Conservation (phyloP, 2,888 invertebrate species). For the Leptura quadrifasciata region DNA sequence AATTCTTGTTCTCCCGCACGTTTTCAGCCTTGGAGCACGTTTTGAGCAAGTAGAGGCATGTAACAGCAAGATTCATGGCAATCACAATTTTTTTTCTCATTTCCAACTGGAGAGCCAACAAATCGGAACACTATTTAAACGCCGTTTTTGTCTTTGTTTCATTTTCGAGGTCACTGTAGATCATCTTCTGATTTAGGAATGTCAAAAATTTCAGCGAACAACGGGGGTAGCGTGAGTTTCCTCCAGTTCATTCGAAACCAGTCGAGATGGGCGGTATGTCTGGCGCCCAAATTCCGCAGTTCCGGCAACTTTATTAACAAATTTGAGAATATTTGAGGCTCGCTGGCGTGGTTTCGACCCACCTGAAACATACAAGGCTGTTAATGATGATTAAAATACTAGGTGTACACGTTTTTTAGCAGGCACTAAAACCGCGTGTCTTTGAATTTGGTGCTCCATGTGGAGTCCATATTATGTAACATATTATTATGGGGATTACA, state of each 20-base stretch:
- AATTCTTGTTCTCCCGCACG: slow-evolving; percentile 54
- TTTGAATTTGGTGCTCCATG: not conserved
- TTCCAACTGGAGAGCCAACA: slow-evolving; percentile 53
- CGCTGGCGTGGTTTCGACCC: slow-evolving; percentile 78
- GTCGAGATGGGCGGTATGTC: slow-evolving; percentile 88
- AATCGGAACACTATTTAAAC: slow-evolving; percentile 44
- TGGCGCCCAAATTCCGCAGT: slow-evolving; percentile 85
- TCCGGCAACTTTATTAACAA: slow-evolving; percentile 82
- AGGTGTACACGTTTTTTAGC: too few species aligned
- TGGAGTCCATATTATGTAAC: not conserved
- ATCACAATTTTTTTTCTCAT: slow-evolving; percentile 54
- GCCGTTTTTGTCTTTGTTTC: slow-evolving; percentile 40
- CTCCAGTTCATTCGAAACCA: slow-evolving; percentile 96
- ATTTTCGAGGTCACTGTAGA: slow-evolving; percentile 69
- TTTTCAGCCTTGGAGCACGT: slow-evolving; percentile 62
- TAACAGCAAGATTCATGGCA: slow-evolving; percentile 60
- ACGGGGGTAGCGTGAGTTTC: slow-evolving; percentile 88
- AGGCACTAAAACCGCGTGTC: not conserved
- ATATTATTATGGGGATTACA: too few species aligned
- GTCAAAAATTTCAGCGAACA: slow-evolving; percentile 98
- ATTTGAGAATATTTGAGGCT: slow-evolving; percentile 77
- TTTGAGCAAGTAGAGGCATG: slow-evolving; percentile 68
- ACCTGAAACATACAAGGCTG: slow-evolving; percentile 70
- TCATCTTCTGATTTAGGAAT: slow-evolving; percentile 91
- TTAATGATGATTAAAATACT: too few species aligned